Evolutionary conservation across 1,140 invertebrate genomes (phyloP), one percentile per base, ranked within the genome.

Genomic region (Megathymus violae): DNA sequence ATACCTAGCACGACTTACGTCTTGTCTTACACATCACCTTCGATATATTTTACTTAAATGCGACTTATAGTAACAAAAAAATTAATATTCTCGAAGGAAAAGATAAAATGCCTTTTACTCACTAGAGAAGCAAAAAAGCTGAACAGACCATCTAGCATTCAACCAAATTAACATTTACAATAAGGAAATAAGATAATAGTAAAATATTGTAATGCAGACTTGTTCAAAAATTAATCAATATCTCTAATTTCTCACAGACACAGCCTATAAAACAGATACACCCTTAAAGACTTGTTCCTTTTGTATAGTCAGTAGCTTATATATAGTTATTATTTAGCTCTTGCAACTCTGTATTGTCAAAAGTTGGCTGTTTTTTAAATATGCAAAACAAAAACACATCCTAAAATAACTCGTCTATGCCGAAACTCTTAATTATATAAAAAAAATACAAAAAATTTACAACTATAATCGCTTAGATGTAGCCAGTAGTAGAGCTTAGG

Each of bases 191-290:
- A 43, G 14, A 46, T 22, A 46, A 46, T 17, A 46, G 43, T 46
- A 16, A 22, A 46, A 46, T 31, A 31, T 46, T 22, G 43, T 46
- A 46, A 58, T 34, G 54, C 62, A 69, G 61, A 70, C 63, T 63
- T 40, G 34, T 58, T 50, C 11, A 41, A 43, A 27, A 71, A 40
- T 27, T 16, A 60, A 71, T 61, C 10, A 62, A 22, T 64, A 47
- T 44, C 46, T 61, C 60, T 60, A 63, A 64, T 60, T 60, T 58
- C 44, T 59, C 31, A 59, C 15, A 31, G 44, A 67, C 65, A 71
- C 64, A 71, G 69, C 65, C 64, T 65, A 65, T 64, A 43, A 46
- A 59, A 34, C 43, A 46, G 38, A 27, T 41, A 16, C 38, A 41
- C 52, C 25, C 31, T 36, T 15, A 43, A 15, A 34, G 1, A 59